These are phyloP conservation scores for Pseudeuparius sepicola DNA, from an alignment of 2,888 invertebrate species.

Conservation along the genomic window DNA sequence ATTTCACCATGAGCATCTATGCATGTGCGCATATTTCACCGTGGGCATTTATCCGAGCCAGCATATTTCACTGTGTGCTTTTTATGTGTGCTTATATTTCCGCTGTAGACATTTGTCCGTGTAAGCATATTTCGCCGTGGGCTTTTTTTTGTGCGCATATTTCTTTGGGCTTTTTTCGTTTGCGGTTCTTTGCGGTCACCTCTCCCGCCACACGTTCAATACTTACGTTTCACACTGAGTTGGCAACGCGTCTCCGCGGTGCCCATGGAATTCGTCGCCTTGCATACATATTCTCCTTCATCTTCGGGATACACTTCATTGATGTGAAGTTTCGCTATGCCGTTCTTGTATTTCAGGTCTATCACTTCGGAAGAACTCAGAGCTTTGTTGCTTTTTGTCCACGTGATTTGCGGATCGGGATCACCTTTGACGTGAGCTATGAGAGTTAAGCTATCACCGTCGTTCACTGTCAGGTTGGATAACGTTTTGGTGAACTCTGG, in stretches of 20 bases:
- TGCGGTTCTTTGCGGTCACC: no score
- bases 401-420: constrained; percentile 85
- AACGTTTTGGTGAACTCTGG: constrained; percentile 77
- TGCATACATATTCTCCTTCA: constrained; percentile 81
- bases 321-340: constrained; percentile 77
- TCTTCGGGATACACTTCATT: constrained; percentile 94
- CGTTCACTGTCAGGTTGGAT: constrained; percentile 64
- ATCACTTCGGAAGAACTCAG: constrained; percentile 72
- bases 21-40: no score
- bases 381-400: constrained; percentile 79
- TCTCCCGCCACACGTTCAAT: no score
- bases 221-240: constrained; percentile 74
- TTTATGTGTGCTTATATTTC: no score
- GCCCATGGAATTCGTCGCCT: constrained; percentile 86
- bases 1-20: no score
- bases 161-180: no score
- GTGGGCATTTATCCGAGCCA: no score
- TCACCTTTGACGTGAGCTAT: constrained; percentile 81
- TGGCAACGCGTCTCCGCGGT: constrained; percentile 74
- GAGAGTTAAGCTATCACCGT: constrained; percentile 79
- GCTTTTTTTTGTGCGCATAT: no score
- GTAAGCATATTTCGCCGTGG: no score
- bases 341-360: constrained; percentile 86
- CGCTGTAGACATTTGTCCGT: no score
- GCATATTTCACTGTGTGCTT: no score